Evolutionary conservation across 2,797 vertebrate genomes (phyloP).

Genomic region (Psittacula echo): DNA sequence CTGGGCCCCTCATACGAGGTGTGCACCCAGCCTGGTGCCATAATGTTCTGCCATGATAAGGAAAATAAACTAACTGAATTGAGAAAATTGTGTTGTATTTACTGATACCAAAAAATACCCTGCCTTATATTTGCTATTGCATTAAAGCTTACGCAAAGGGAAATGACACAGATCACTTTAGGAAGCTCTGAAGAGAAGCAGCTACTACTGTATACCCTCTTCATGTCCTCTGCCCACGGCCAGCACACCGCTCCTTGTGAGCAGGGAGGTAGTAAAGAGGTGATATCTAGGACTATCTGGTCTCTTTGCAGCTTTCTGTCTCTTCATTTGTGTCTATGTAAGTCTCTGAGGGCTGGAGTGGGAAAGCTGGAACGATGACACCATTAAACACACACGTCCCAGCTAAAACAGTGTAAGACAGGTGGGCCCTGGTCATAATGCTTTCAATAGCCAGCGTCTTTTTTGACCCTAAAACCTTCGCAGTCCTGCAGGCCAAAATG

Average conservation of each 20-base stretch:
- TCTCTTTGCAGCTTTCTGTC: background rate
- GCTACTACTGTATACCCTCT: background rate
- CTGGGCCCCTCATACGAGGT: accelerated
- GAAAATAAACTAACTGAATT: background rate
- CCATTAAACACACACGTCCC: background rate
- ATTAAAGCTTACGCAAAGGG: background rate
- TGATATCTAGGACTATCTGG: background rate
- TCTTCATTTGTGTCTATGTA: background rate
- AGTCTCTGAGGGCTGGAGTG: background rate
- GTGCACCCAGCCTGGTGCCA: background rate
- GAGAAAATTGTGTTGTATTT: background rate
- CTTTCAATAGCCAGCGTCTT: background rate
- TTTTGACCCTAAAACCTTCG: background rate
- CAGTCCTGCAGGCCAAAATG: background rate
- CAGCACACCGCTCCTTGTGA: background rate
- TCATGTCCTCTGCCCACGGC: background rate
- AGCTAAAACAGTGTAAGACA: background rate
- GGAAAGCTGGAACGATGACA: background rate
- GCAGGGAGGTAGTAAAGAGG: background rate
- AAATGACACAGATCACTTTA: background rate
- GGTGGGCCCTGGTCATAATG: background rate
- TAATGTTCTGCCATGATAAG: background rate
- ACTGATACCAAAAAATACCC: background rate
- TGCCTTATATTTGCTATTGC: background rate
- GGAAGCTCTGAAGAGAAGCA: background rate